Conservation (phyloP, 2,797 vertebrate species). For the Acropternis orthonyx region DNA sequence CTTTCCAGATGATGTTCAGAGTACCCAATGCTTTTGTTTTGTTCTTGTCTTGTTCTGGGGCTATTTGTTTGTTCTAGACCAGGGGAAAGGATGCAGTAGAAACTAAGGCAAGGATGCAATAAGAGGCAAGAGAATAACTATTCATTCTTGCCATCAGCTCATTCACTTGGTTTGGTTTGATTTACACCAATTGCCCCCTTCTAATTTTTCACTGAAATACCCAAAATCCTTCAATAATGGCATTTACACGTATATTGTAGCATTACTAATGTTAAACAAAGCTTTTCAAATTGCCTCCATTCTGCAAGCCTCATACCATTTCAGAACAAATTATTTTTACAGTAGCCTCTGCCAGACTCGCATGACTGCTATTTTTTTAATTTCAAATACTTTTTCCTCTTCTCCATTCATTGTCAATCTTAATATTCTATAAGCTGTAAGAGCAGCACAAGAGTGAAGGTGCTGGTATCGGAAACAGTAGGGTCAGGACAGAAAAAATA, state of each 20-base stretch:
- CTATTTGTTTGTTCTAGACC: constrained; percentile 10
- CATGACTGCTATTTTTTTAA: neutral
- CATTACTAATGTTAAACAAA: constrained; percentile 41
- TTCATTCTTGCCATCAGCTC: constrained; percentile 26
- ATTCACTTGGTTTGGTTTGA: constrained; percentile 18
- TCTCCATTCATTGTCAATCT: neutral
- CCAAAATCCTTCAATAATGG: constrained; percentile 35
- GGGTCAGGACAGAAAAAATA: neutral
- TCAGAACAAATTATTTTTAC: constrained; percentile 22
- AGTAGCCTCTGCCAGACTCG: constrained; percentile 48
- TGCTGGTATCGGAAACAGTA: neutral
- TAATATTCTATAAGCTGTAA: neutral
- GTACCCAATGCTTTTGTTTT: neutral
- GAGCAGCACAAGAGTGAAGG: neutral
- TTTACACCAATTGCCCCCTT: constrained; percentile 18
- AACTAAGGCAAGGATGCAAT: neutral
- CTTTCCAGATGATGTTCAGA: neutral
- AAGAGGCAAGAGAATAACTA: constrained; percentile 1
- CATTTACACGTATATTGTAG: constrained; percentile 49
- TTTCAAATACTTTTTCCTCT: neutral
- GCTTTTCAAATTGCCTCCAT: neutral
- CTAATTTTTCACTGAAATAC: constrained; percentile 22
- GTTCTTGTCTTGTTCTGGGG: neutral
- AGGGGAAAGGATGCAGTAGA: neutral
- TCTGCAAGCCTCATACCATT: neutral